Conservation (phyloP, 2,888 invertebrate species). For the Drosophila mercatorum region DNA sequence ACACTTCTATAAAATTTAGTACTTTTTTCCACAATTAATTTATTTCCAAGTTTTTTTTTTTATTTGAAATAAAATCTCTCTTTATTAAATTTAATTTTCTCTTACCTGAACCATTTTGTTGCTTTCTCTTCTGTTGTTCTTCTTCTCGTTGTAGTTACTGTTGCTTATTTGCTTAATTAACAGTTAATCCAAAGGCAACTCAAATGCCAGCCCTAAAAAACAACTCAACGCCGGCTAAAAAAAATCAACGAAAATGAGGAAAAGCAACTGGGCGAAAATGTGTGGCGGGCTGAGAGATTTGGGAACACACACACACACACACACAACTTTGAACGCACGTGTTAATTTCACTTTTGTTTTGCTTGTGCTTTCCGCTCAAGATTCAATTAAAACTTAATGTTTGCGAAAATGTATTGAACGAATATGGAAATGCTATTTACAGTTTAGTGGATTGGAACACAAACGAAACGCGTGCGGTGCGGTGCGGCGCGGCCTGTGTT, state of each 20-base stretch:
- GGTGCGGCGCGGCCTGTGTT: conserved; percentile 26
- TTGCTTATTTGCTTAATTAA: conserved; percentile 12
- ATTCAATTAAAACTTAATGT: conserved; percentile 34
- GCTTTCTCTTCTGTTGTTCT: conserved; percentile 28
- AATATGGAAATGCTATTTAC: conserved; percentile 32
- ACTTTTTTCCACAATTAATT: neutral
- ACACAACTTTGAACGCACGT: conserved; percentile 56
- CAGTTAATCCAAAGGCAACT: conserved; percentile 51
- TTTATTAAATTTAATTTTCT: conserved; percentile 15
- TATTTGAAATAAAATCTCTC: neutral
- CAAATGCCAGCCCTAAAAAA: conserved; percentile 26
- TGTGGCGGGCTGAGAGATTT: neutral
- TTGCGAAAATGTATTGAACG: conserved; percentile 30
- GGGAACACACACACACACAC: neutral
- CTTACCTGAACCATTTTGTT: conserved; percentile 80
- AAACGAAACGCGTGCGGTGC: conserved; percentile 32
- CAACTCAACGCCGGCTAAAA: conserved; percentile 42
- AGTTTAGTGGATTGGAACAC: conserved; percentile 27
- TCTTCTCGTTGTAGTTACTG: conserved; percentile 21
- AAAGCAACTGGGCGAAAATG: conserved; percentile 42
- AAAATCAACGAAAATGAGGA: conserved; percentile 43
- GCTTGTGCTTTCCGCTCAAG: conserved; percentile 42
- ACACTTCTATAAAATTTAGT: neutral
- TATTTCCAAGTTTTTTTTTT: neutral
- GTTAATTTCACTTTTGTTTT: conserved; percentile 68